Base-by-base conservation (phyloP, 2,797 vertebrate genomes). In the Sebastes vulpes region DNA sequence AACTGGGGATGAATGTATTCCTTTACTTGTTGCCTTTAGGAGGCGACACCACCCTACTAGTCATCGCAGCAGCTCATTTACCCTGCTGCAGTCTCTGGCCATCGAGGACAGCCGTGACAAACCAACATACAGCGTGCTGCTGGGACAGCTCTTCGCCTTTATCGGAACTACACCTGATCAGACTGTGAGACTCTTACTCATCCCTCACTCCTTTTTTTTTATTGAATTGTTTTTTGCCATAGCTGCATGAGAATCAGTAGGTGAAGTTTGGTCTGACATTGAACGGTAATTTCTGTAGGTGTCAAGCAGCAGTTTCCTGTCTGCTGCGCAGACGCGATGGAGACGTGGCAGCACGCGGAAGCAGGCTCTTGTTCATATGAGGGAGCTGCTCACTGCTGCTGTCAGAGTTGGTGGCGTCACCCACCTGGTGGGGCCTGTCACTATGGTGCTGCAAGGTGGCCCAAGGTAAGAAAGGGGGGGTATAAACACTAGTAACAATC, bases 111-210 rank as follows among this genome's bases (percentile, higher is more conserved):
- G 96, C 93, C 94, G 97, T 66, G 98, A 99, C 85, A 99, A 98
- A 84, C 98, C 99, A 76, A 99, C 98, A 0, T 99, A 99, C 92
- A 99, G 99, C 0, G 98, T 99, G 81, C 91, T 99, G 79, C 94
- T 99, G 83, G 98, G 99, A 7, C 99, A 99, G 82, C 97, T 99
- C 20, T 99, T 99, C n/a, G 98, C 98, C 54, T 99, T 99, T 91
- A 99, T 99, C 0, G 99, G 99, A 71, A 99, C 99, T 10, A 98
- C 96, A 65, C 99, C 98, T 1, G 98, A 99, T 92, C 99, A 99
- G 92, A 96, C 98, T 2, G 99, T 99, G 94, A 4, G 97, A 92
- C 32, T 63, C 48, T 50, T 53, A 11, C 11, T 68, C 65, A 25
- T 50, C 3, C 25, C 65, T 25, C 38, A 25, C 2, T n/a, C 2